Evolutionary conservation across 2,113 vertebrate genomes (phyloP), one percentile per base, ranked within the genome.

Genomic region (Cinclus cinclus): DNA sequence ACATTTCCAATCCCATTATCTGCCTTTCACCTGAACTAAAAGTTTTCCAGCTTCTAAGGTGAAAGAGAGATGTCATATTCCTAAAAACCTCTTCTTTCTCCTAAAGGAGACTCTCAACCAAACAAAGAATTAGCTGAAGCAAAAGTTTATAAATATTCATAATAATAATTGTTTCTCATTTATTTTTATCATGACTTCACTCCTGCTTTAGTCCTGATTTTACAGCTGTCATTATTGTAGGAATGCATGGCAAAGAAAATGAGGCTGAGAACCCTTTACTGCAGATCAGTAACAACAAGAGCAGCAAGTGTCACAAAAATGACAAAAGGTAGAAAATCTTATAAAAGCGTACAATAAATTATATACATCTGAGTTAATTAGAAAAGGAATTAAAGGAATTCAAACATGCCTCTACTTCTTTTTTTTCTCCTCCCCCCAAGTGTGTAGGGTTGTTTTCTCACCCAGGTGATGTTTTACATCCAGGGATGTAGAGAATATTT

Each of bases 401-500:
- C 8, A 56, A 76, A 5, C 19, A n/a, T 0, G 0, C 10, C 6
- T 63, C 9, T 37, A 37, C 35, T 18, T 1, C 1, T 6, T 39
- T 41, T 65, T 18, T 10, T 8, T 30, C 24, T 30, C 30, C 10
- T 5, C 1, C 2, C 6, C 7, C 1, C 2, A 49, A 44, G 30
- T 18, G 12, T 24, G 5, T 6, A 37, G 37, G 28, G 25, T 16
- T 75, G 3, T 50, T 82, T 84, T 23, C 53, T 85, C 49, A 44
- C 27, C 17, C 59, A 65, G 24, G 13, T 65, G 52, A 73, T 62
- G 14, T 46, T 64, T 49, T 55, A 69, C 7, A 47, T 82, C 1
- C 1, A 69, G 46, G n/a, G 53, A 24, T 56, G 18, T 6, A 39
- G 13, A 18, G 46, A 67, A 78, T 68, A 60, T 68, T 76, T 63